phyloP scores from a whole-genome alignment of 2,888 invertebrate species.

The Acanthosoma haemorrhoidale region DNA sequence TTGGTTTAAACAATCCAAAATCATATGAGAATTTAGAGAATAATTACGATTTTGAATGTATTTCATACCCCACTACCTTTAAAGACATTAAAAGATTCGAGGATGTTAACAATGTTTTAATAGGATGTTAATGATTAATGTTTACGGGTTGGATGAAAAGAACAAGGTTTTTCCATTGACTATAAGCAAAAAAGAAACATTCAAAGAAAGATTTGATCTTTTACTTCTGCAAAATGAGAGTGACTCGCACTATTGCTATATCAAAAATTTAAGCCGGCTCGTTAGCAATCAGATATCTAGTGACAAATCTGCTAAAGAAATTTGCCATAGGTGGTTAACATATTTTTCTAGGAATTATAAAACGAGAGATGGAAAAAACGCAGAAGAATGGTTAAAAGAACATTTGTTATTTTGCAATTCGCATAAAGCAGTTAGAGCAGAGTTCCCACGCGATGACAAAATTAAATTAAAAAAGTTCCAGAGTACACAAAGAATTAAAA shows the following conservation, averaged over 20 bases:
- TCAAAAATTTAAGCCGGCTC: neutral
- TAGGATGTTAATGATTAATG: neutral
- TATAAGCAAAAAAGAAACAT: neutral
- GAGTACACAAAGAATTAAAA: neutral
- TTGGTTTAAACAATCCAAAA: neutral
- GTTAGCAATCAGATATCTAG: neutral
- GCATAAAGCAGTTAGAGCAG: neutral
- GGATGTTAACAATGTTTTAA: neutral
- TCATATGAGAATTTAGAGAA: neutral
- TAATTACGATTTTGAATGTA: neutral
- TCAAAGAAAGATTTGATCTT: neutral
- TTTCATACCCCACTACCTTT: neutral
- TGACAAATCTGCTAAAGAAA: neutral
- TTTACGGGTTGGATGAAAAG: neutral
- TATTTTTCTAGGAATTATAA: neutral
- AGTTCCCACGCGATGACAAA: neutral
- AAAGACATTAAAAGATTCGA: constrained; percentile 15
- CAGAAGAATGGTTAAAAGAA: neutral
- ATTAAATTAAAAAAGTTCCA: neutral
- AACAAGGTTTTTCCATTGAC: neutral
- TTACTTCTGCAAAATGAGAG: neutral
- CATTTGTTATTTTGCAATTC: neutral
- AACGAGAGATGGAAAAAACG: neutral
- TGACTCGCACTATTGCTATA: neutral
- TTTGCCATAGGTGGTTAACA: neutral